Evolutionary conservation across 2,113 vertebrate genomes (phyloP).

Genomic region (Nannobrachium achirus): DNA sequence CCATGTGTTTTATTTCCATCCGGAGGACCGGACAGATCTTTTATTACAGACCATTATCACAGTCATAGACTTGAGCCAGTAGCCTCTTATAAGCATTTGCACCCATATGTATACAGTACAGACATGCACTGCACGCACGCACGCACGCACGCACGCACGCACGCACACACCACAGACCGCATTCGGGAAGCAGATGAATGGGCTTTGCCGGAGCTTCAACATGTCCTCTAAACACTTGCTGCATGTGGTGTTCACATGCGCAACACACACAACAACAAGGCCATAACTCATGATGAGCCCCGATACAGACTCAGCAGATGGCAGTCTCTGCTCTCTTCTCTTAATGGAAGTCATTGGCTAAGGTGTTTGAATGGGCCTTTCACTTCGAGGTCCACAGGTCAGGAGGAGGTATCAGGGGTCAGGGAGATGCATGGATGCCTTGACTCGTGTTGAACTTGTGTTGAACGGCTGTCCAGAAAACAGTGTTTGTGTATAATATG

Average conservation of each 20-base stretch:
- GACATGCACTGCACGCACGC: too few species aligned
- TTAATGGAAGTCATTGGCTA: background rate
- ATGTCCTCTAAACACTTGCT: constrained; percentile 3
- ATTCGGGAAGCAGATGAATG: background rate
- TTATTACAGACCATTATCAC: constrained; percentile 21
- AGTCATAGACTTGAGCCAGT: constrained; percentile 29
- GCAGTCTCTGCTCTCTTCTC: background rate
- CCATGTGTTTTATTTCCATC: constrained; percentile 26
- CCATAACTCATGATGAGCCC: background rate
- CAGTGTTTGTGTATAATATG: too few species aligned
- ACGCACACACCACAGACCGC: background rate
- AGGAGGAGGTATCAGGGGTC: too few species aligned
- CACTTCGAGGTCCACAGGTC: background rate
- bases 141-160: background rate
- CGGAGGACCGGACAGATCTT: constrained; percentile 16
- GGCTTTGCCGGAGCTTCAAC: background rate
- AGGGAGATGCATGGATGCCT: background rate
- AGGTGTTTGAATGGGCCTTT: background rate
- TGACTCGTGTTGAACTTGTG: too few species aligned
- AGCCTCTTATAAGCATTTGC: background rate
- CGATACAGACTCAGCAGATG: background rate
- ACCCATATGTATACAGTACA: too few species aligned
- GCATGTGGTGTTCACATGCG: constrained; percentile 20
- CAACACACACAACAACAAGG: background rate
- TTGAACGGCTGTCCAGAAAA: too few species aligned